Evolutionary conservation across 2,113 vertebrate species (phyloP), one percentile per base, ranked within the genome.

Genomic region (Cebidichthys violaceus): DNA sequence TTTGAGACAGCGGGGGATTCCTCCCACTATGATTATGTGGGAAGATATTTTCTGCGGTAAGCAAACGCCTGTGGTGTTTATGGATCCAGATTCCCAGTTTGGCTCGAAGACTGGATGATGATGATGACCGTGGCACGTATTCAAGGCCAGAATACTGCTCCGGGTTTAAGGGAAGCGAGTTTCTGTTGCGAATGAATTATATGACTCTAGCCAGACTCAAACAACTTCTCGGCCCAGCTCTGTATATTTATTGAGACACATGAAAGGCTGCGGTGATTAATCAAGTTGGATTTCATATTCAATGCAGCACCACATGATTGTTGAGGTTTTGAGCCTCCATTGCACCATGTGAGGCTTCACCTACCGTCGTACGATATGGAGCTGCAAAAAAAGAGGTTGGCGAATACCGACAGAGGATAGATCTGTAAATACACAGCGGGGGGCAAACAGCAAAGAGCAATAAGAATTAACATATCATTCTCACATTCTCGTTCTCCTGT

Each of bases 161-260:
- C 0, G 50, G 88, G 67, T 75, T 77, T 50, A 72, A 76, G 59
- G 57, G 81, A 90, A 87, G 75, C 71, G 62, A 84, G 75, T 82
- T 86, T 82, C 82, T 88, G 65, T 66, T 88, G 60, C 88, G 86
- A 88, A 86, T 84, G 81, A 87, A 78, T 91, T 83, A 84, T 81
- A 76, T 64, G 82, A 90, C 85, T 82, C 31, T 0, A 80, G 66
- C 74, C 87, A 90, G 79, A 89, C 77, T 89, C 82, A 85, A 84
- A 88, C 90, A 92, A 79, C 87, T 76, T 82, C n/a, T 89, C 84
- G 84, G 81, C 76, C 62, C 3, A 4, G 45, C 78, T 88, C 77
- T 92, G 93, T 94, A 11, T 92, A 89, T 90, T 90, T 90, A 86
- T 71, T 75, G 76, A 82, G 85, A 89, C 86, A 88, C 88, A 90